Evolutionary conservation across 2,113 vertebrate species (phyloP).

Genomic region (Tragelaphus scriptus): DNA sequence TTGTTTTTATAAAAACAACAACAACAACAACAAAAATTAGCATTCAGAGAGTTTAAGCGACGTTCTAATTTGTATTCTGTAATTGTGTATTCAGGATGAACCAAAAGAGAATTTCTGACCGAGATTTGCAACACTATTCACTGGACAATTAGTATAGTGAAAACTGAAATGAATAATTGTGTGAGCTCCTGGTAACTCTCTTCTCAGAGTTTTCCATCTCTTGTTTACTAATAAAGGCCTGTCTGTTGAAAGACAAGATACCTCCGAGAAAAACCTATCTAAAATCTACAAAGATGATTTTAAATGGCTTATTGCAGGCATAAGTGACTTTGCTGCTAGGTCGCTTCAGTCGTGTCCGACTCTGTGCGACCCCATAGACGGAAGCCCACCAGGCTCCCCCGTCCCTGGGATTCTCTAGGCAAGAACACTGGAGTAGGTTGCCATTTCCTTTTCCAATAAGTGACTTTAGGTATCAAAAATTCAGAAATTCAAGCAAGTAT

Average conservation of each 20-base stretch:
- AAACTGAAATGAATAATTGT: not conserved
- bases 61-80: not conserved
- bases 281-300: not conserved
- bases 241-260: not conserved
- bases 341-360: too few species aligned
- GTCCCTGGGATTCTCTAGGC: too few species aligned
- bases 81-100: not conserved
- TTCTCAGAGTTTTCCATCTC: not conserved
- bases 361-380: too few species aligned
- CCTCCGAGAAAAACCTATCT: not conserved
- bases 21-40: not conserved
- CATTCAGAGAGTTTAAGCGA: not conserved
- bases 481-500: not conserved
- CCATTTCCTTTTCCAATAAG: too few species aligned
- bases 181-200: not conserved
- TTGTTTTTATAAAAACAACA: not conserved
- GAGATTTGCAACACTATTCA: not conserved
- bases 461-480: not conserved
- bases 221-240: constrained; percentile 1
- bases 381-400: too few species aligned
- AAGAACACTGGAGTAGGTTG: too few species aligned
- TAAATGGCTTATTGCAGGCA: not conserved
- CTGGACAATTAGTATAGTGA: not conserved
- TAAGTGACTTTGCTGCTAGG: not conserved
- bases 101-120: not conserved